These are phyloP conservation scores for Momotus momota DNA, from an alignment of 2,797 vertebrate genomes.

Conservation along the genomic window DNA sequence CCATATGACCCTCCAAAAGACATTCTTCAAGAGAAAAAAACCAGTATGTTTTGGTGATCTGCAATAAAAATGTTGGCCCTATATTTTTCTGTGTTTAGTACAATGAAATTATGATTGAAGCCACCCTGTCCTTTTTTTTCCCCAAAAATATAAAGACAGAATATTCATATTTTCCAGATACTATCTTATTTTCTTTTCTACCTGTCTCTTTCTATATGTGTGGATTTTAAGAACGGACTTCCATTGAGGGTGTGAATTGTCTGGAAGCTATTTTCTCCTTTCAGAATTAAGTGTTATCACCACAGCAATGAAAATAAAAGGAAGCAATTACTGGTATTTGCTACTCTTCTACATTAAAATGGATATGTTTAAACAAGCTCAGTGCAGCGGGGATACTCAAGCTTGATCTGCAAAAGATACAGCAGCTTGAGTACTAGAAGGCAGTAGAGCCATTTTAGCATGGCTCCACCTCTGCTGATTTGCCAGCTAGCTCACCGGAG, in stretches of 20 bases:
- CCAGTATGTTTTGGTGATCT: not conserved
- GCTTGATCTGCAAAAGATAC: not conserved
- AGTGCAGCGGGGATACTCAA: not conserved
- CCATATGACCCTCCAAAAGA: not conserved
- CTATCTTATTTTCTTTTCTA: not conserved
- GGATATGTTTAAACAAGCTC: not conserved
- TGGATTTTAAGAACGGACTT: not conserved
- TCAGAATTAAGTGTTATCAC: not conserved
- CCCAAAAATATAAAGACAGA: not conserved
- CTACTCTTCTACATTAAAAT: not conserved
- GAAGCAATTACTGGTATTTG: not conserved
- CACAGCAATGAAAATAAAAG: not conserved
- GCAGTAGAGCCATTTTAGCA: not conserved
- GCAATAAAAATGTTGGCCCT: not conserved
- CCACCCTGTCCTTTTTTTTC: accelerated
- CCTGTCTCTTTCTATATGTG: not conserved
- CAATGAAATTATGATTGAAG: not conserved
- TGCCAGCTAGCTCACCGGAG: not conserved
- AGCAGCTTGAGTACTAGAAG: not conserved
- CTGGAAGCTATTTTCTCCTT: not conserved
- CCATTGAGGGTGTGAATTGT: not conserved
- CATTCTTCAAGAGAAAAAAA: not conserved
- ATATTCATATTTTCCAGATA: not conserved
- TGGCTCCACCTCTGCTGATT: not conserved
- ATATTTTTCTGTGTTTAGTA: not conserved